These are phyloP conservation scores for Trichosurus vulpecula DNA, from an alignment of 2,797 vertebrate genomes.

Conservation along the genomic window DNA sequence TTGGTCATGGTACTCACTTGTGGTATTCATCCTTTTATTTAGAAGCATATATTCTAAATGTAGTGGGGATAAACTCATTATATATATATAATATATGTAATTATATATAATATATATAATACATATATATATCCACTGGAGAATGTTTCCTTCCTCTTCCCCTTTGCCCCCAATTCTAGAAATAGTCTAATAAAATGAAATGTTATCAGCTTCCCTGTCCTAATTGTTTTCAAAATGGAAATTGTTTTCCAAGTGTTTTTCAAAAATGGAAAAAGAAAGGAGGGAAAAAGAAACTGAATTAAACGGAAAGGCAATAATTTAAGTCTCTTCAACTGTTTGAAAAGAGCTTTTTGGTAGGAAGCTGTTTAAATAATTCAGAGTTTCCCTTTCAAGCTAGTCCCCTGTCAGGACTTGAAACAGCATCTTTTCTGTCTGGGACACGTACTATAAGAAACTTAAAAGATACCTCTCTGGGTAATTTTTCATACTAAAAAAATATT, in stretches of 20 bases:
- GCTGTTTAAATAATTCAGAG: constrained; percentile 49
- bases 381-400: constrained; percentile 44
- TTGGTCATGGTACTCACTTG: neutral
- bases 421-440: constrained; percentile 49
- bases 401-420: constrained; percentile 41
- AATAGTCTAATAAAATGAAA: neutral
- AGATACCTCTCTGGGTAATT: constrained; percentile 14
- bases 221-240: constrained; percentile 1
- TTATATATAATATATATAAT: no score
- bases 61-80: neutral
- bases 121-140: neutral
- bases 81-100: no score
- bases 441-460: constrained; percentile 25
- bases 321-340: constrained; percentile 38
- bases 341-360: constrained; percentile 56
- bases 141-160: constrained; percentile 4
- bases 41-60: neutral
- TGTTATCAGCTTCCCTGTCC: neutral
- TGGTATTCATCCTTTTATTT: neutral
- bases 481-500: neutral
- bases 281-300: constrained; percentile 9
- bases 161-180: constrained; percentile 6
- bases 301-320: neutral
- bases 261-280: neutral
- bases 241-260: neutral